A percentile compares a stretch with the other conserved stretches of the same genome.
phyloP scores from a whole-genome alignment of 2,113 vertebrate species.

The Cyanoderma ruficeps region DNA sequence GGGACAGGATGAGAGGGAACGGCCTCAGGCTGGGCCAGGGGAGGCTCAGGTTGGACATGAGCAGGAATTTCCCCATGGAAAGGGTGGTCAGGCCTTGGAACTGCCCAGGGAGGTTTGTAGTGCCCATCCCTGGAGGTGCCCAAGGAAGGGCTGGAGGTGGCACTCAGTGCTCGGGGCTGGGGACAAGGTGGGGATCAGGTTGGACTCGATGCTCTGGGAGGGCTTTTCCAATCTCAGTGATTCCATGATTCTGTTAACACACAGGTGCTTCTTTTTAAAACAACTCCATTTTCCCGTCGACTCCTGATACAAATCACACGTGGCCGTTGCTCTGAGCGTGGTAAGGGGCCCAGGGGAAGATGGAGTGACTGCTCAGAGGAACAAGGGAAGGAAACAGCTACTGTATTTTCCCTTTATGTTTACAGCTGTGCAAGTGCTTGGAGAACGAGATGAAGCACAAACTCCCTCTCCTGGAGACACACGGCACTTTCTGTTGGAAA shows the following conservation, averaged over 20 bases:
- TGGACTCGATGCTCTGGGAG: background rate
- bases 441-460: background rate
- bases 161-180: background rate
- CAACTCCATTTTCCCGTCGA: background rate
- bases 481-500: background rate
- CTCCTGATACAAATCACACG: background rate
- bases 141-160: background rate
- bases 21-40: background rate
- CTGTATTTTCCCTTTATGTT: background rate
- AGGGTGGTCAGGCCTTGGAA: background rate
- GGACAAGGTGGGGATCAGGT: background rate
- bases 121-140: background rate
- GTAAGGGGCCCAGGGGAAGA: background rate
- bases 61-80: background rate
- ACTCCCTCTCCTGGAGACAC: background rate
- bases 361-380: background rate
- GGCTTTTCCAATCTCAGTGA: background rate
- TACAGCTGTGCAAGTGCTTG: background rate
- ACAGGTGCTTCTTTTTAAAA: background rate
- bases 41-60: background rate
- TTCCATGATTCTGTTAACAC: background rate
- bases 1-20: background rate
- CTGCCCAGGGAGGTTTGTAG: background rate
- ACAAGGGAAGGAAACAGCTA: background rate
- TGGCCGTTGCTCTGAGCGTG: background rate